Percentiles rank a stretch among this genome's conserved stretches.
Conservation (phyloP, 2,113 vertebrate genomes). For the Corvus hawaiiensis region DNA sequence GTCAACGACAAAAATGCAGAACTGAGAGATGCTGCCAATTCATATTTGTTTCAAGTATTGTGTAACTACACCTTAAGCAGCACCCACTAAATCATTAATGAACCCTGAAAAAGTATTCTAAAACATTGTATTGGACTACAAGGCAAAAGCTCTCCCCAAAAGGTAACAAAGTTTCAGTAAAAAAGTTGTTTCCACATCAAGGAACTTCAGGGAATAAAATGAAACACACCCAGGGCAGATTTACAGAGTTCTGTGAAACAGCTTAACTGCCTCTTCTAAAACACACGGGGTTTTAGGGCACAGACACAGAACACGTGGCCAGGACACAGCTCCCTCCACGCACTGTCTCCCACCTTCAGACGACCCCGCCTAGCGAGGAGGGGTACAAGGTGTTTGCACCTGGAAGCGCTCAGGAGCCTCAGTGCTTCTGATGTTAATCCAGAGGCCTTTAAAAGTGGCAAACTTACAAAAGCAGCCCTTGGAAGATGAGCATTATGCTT, state of each 20-base stretch:
- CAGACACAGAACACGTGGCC: accelerated
- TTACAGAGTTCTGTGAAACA: neutral
- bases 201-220: neutral
- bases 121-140: neutral
- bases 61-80: neutral
- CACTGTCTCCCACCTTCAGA: neutral
- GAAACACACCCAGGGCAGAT: neutral
- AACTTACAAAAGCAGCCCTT: neutral
- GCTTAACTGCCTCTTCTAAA: neutral
- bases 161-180: neutral
- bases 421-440: neutral
- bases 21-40: neutral
- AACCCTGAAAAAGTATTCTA: neutral
- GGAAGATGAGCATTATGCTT: neutral
- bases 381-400: too few species aligned
- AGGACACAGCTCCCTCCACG: neutral
- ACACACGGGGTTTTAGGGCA: neutral
- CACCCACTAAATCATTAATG: neutral
- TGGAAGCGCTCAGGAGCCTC: neutral
- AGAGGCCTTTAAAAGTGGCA: neutral
- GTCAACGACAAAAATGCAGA: neutral
- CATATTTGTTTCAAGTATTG: neutral
- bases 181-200: neutral
- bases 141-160: neutral
- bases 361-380: neutral